phyloP scores from a whole-genome alignment of 2,888 invertebrate genomes.

The Drosophila pullipes region DNA sequence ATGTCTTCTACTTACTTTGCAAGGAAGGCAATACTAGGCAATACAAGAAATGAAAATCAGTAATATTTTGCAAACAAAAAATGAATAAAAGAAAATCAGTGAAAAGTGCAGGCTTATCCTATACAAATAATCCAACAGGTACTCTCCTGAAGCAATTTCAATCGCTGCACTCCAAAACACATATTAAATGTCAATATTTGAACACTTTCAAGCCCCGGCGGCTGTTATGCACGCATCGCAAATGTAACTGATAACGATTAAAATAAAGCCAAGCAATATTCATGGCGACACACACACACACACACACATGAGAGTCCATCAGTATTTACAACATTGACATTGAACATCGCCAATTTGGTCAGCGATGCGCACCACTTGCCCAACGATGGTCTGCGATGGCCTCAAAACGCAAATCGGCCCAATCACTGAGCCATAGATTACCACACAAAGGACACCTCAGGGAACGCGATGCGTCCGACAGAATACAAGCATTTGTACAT shows the following conservation, averaged over 20 bases:
- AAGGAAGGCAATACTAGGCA: neutral
- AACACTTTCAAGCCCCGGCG: slow-evolving; percentile 15
- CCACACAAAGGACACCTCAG: slow-evolving; percentile 60
- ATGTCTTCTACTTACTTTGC: neutral
- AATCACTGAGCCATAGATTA: slow-evolving; percentile 57
- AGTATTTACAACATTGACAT: slow-evolving; percentile 68
- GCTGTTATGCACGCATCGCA: slow-evolving; percentile 21
- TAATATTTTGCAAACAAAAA: neutral
- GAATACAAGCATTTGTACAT: slow-evolving; percentile 1
- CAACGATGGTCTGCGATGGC: slow-evolving; percentile 28
- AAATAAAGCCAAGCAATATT: slow-evolving; percentile 25
- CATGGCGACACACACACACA: neutral
- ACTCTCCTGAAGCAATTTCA: neutral
- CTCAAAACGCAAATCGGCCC: slow-evolving; percentile 16
- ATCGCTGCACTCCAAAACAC: slow-evolving; percentile 28
- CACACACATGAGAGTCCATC: slow-evolving; percentile 3
- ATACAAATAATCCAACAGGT: slow-evolving; percentile 17
- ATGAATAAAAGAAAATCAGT: neutral
- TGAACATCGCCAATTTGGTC: slow-evolving; percentile 53
- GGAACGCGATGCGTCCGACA: slow-evolving; percentile 31
- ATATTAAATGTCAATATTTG: slow-evolving; percentile 25
- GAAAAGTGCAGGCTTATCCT: slow-evolving; percentile 7
- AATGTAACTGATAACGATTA: slow-evolving; percentile 37
- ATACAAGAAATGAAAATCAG: neutral
- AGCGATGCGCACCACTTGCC: slow-evolving; percentile 49